Percentiles rank a stretch among this genome's conserved stretches.
phyloP scores from a whole-genome alignment of 2,888 invertebrate species.

The Pediacus dermestoides region DNA sequence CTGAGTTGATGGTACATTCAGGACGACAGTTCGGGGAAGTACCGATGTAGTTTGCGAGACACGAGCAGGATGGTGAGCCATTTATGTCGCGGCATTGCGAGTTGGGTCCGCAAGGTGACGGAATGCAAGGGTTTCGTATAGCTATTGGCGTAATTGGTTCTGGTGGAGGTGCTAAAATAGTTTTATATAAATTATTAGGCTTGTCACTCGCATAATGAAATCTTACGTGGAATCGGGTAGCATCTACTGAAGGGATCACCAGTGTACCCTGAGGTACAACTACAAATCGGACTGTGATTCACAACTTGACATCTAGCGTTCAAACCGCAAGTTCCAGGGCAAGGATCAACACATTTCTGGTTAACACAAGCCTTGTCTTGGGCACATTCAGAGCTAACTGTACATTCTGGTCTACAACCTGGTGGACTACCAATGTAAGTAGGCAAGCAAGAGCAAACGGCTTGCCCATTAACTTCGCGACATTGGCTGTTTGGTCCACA shows the following conservation, averaged over 20 bases:
- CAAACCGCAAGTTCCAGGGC: conserved; percentile 75
- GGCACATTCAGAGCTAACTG: conserved; percentile 76
- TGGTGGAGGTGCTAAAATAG: conserved; percentile 31
- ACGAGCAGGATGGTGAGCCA: conserved; percentile 70
- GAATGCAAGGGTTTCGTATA: conserved; percentile 42
- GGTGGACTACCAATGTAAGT: conserved; percentile 74
- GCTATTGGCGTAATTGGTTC: conserved; percentile 18
- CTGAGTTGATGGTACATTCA: conserved; percentile 62
- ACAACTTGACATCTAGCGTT: conserved; percentile 75
- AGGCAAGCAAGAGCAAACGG: conserved; percentile 74
- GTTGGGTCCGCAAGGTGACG: conserved; percentile 49
- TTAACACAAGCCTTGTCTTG: conserved; percentile 76
- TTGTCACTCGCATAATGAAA: conserved; percentile 5
- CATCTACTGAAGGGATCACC: conserved; percentile 81
- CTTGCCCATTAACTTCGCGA: conserved; percentile 64
- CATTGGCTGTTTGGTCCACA: conserved; percentile 82
- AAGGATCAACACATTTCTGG: conserved; percentile 78
- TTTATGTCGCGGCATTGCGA: conserved; percentile 63
- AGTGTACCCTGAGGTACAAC: conserved; percentile 67
- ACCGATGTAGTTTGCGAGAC: conserved; percentile 64
- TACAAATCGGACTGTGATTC: conserved; percentile 79
- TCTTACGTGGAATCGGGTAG: conserved; percentile 52
- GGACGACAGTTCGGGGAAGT: conserved; percentile 60
- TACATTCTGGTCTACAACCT: conserved; percentile 79
- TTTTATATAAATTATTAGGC: background rate